These are phyloP conservation scores for Chaetogeoica ovagalla DNA, from an alignment of 2,888 invertebrate genomes.

Conservation along the genomic window DNA sequence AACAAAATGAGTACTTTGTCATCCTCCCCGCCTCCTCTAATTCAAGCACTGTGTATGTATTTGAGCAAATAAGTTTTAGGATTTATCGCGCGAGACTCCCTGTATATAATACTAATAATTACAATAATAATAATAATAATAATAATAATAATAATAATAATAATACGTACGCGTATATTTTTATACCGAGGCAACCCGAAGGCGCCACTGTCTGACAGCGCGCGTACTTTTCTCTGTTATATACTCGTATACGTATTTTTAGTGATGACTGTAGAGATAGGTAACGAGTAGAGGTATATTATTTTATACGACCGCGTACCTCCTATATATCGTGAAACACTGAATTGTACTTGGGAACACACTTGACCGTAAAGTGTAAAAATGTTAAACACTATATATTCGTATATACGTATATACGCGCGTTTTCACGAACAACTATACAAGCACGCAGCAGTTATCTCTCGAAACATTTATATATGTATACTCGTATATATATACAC, in stretches of 20 bases:
- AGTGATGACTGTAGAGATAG: conserved; percentile 35
- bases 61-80: too few relatives aligned
- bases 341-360: conserved; percentile 38
- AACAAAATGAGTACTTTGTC: too few relatives aligned
- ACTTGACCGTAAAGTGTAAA: conserved; percentile 47
- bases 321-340: conserved; percentile 34
- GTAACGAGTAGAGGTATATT: not conserved
- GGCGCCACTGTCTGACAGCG: conserved; percentile 48
- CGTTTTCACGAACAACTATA: not conserved
- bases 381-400: conserved; percentile 1
- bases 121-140: too few relatives aligned
- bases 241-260: not conserved
- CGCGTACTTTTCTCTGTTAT: conserved; percentile 13
- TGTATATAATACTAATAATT: too few relatives aligned
- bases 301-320: not conserved
- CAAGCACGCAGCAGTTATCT: conserved; percentile 24
- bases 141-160: too few relatives aligned
- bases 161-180: not conserved
- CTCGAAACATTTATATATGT: conserved; percentile 11
- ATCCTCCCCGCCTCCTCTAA: too few relatives aligned
- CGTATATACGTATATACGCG: not conserved
- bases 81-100: too few relatives aligned
- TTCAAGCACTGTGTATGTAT: too few relatives aligned
- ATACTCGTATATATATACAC: too few relatives aligned
- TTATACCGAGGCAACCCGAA: conserved; percentile 20